Percentiles rank a stretch among this genome's conserved stretches.
phyloP scores from a whole-genome alignment of 2,888 invertebrate genomes.

The Leuctra nigra region DNA sequence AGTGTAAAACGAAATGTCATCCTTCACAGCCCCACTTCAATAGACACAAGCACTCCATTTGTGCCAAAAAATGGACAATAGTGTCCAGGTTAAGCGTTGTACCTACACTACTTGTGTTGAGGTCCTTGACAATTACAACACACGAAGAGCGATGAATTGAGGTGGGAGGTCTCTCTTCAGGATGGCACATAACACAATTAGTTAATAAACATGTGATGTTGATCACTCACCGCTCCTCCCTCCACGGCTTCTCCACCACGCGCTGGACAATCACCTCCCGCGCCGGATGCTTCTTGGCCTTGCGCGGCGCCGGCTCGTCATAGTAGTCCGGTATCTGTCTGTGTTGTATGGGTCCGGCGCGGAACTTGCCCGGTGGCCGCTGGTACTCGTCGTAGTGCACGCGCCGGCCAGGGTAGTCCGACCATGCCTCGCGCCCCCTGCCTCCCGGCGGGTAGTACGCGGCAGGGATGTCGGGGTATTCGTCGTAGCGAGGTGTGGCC shows the following conservation, averaged over 20 bases:
- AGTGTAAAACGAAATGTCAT: no score
- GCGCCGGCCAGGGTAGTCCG: slow-evolving; percentile 30
- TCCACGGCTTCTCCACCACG: slow-evolving; percentile 46
- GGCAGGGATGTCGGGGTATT: slow-evolving; percentile 38
- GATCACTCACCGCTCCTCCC: slow-evolving; percentile 32
- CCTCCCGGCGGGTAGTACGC: slow-evolving; percentile 35
- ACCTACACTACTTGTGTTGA: no score
- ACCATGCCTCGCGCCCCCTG: background rate
- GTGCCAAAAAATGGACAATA: no score
- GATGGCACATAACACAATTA: no score
- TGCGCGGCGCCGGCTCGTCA: slow-evolving; percentile 36
- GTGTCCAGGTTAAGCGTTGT: no score
- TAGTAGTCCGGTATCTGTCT: slow-evolving; percentile 25
- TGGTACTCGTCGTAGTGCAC: slow-evolving; percentile 42
- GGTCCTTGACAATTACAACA: no score
- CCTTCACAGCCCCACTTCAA: no score
- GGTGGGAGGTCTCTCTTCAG: no score
- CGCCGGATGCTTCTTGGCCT: slow-evolving; percentile 35
- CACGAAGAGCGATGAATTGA: no score
- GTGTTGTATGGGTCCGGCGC: slow-evolving; percentile 10
- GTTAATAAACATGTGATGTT: no score
- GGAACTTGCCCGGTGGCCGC: slow-evolving; percentile 33
- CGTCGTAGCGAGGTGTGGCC: slow-evolving; percentile 37
- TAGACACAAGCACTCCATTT: no score
- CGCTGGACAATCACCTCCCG: slow-evolving; percentile 73